Percentiles rank a stretch among this genome's conserved stretches.
phyloP scores from a whole-genome alignment of 2,797 vertebrate species.

The Pogonophryne albipinna region DNA sequence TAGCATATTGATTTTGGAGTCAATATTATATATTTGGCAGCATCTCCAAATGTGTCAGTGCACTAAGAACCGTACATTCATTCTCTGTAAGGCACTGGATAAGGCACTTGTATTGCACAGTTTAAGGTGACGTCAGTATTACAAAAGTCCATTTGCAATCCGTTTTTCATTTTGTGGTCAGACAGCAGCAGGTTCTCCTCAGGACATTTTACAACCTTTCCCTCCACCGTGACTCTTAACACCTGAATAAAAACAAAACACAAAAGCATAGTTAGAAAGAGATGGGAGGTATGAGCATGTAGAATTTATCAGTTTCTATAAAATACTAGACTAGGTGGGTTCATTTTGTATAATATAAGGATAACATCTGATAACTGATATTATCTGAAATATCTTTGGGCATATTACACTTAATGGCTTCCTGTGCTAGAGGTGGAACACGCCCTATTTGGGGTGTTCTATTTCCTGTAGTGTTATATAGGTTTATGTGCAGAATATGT shows the following conservation, averaged over 20 bases:
- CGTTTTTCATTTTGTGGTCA: not conserved
- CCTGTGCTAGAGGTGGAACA: not conserved
- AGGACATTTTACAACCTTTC: constrained; percentile 63
- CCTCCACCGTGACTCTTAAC: not conserved
- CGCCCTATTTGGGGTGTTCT: too few relatives aligned
- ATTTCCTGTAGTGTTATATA: too few relatives aligned
- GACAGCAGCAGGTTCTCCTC: constrained; percentile 18
- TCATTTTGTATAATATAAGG: not conserved
- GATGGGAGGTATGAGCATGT: not conserved
- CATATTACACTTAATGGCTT: not conserved
- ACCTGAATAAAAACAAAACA: constrained; percentile 41
- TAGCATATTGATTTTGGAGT: not conserved
- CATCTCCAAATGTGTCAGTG: not conserved
- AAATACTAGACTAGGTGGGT: too few relatives aligned
- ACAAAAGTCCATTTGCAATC: not conserved
- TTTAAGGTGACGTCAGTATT: not conserved
- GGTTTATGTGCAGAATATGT: too few relatives aligned
- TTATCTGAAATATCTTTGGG: not conserved
- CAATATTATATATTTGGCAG: constrained; percentile 2
- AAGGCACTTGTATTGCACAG: constrained; percentile 11
- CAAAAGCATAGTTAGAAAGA: not conserved
- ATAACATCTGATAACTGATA: not conserved
- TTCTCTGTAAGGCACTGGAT: constrained; percentile 4
- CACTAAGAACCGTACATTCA: constrained; percentile 24
- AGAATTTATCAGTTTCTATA: not conserved